Conservation (phyloP, 92 coral and sea anemone genomes). For the Ricordea florida region DNA sequence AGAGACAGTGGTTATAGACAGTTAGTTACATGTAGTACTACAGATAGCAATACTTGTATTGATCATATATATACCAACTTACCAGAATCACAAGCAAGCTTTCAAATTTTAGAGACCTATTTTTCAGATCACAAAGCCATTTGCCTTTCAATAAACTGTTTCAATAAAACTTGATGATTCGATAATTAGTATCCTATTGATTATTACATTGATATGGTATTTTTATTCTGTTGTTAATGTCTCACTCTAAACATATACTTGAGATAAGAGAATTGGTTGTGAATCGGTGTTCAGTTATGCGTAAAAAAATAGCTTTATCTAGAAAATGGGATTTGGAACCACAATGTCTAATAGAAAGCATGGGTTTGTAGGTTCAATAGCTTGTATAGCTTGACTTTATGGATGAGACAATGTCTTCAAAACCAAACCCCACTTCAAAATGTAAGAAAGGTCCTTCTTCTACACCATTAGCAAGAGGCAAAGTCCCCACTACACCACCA, state of each 20-base stretch:
- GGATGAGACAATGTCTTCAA: conserved; percentile 7
- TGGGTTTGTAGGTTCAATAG: too few species aligned
- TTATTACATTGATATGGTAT: too few species aligned
- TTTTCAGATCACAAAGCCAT: conserved; percentile 62
- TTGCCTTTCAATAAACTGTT: conserved; percentile 53
- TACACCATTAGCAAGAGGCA: conserved; percentile 1
- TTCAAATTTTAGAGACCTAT: conserved; percentile 70
- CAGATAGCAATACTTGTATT: conserved; percentile 58
- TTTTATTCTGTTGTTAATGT: too few species aligned
- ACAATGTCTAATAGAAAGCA: too few species aligned
- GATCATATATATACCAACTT: conserved; percentile 76
- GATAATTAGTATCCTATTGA: too few species aligned
- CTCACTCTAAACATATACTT: too few species aligned
- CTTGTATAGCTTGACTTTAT: too few species aligned
- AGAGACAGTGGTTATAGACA: conserved; percentile 73
- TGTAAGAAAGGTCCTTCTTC: conserved; percentile 7
- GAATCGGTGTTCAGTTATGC: too few species aligned
- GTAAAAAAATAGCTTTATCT: too few species aligned
- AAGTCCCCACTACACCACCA: conserved; percentile 45
- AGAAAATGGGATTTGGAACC: too few species aligned
- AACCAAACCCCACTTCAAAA: conserved; percentile 6
- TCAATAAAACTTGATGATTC: too few species aligned
- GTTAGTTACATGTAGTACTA: conserved; percentile 58
- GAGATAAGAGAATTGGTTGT: too few species aligned
- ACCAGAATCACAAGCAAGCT: conserved; percentile 46